These are phyloP conservation scores for Lathamus discolor DNA, from an alignment of 2,113 vertebrate genomes.

Conservation along the genomic window DNA sequence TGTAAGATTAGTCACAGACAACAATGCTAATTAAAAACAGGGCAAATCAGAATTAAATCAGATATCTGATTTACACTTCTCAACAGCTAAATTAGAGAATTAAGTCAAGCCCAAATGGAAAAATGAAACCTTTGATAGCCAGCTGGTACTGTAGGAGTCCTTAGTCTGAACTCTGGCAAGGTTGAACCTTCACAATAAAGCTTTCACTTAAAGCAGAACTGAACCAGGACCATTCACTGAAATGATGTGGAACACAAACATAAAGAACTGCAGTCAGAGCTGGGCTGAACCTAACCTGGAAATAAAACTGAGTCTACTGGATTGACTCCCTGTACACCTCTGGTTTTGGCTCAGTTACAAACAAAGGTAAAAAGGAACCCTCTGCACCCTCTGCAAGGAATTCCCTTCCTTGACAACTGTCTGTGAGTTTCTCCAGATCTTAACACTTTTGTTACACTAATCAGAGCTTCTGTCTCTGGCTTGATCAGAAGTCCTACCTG, in stretches of 20 bases:
- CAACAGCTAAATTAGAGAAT: neutral
- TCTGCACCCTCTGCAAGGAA: neutral
- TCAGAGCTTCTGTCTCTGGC: neutral
- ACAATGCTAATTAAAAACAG: slow-evolving; percentile 11
- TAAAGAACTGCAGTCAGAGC: neutral
- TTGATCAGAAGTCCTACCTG: neutral
- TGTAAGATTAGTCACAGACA: neutral
- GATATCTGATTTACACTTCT: neutral
- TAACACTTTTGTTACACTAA: neutral
- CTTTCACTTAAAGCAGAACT: neutral
- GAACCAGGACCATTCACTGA: neutral
- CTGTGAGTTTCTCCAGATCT: neutral
- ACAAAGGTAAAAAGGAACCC: neutral
- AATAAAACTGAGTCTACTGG: neutral
- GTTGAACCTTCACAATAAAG: neutral
- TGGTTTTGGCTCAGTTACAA: neutral
- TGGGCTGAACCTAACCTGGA: neutral
- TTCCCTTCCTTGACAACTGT: neutral
- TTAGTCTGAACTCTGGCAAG: neutral
- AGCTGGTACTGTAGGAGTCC: neutral
- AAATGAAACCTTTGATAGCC: neutral
- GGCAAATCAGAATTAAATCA: neutral
- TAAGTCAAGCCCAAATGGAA: neutral
- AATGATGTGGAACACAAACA: neutral
- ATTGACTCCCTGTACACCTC: neutral